Conservation (phyloP, 2,888 invertebrate species). For the Nymphalis c-album region DNA sequence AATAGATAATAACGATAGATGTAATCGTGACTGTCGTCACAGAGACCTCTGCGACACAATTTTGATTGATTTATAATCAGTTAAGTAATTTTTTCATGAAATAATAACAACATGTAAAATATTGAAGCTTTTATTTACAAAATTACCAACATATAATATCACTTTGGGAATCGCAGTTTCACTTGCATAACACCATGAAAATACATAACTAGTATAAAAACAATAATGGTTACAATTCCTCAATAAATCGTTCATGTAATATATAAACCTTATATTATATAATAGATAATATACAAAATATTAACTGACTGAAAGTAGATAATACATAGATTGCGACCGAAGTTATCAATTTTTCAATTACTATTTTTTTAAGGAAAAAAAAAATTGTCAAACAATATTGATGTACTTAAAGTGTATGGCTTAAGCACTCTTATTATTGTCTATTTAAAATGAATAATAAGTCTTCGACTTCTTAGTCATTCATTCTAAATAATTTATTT, state of each 20-base stretch:
- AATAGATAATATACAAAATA: slow-evolving; percentile 33
- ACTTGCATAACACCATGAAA: slow-evolving; percentile 77
- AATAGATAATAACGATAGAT: no score
- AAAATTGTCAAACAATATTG: no score
- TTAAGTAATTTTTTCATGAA: slow-evolving; percentile 15
- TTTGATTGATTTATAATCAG: neutral
- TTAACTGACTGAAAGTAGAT: slow-evolving; percentile 4
- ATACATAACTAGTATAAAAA: slow-evolving; percentile 70
- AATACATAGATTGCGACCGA: neutral
- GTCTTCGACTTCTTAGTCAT: neutral
- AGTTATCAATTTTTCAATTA: neutral
- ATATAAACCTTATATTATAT: slow-evolving; percentile 37
- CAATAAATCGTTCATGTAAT: slow-evolving; percentile 45
- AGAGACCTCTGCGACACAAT: neutral
- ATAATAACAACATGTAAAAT: slow-evolving; percentile 62
- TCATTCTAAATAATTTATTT: slow-evolving; percentile 3
- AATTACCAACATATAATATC: slow-evolving; percentile 81
- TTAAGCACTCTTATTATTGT: slow-evolving; percentile 7
- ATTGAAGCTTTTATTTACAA: slow-evolving; percentile 82
- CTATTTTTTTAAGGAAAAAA: neutral
- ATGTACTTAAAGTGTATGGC: no score
- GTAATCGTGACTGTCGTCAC: no score
- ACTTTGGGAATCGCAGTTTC: slow-evolving; percentile 80
- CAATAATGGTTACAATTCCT: slow-evolving; percentile 74
- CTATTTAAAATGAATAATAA: slow-evolving; percentile 1